These are phyloP conservation scores for Phylloscopus trochilus DNA, from an alignment of 2,113 vertebrate species.

Conservation along the genomic window DNA sequence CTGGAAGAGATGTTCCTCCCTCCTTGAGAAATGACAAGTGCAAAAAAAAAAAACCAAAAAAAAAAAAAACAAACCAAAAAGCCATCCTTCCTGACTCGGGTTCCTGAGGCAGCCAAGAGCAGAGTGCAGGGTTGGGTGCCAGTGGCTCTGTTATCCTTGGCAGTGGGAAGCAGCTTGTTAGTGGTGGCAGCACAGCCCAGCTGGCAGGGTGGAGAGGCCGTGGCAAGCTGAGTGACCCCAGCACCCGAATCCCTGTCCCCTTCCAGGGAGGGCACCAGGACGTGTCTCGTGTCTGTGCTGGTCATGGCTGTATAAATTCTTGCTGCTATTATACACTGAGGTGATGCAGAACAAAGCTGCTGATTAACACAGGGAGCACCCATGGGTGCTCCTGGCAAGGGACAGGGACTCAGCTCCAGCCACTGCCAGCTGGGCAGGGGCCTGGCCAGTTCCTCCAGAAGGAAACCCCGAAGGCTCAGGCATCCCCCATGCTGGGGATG, in stretches of 20 bases:
- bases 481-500: accelerated
- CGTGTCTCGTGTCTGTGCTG: conserved; percentile 30
- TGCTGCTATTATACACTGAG: conserved; percentile 65
- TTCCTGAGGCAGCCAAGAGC: not conserved
- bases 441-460: not conserved
- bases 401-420: not conserved
- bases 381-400: conserved; percentile 30
- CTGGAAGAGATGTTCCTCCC: conserved; percentile 17
- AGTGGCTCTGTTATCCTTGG: conserved; percentile 30
- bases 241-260: not conserved
- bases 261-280: conserved; percentile 29
- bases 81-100: not conserved
- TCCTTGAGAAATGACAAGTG: not conserved
- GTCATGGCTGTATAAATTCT: conserved; percentile 61
- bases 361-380: conserved; percentile 77
- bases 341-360: conserved; percentile 78
- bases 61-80: not conserved
- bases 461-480: not conserved
- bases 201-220: not conserved
- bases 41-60: not conserved
- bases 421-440: not conserved
- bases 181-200: not conserved
- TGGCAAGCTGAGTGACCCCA: not conserved
- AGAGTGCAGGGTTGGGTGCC: not conserved
- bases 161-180: not conserved